Base-by-base conservation (phyloP, 2,888 invertebrate genomes). In the Lamellibrachia satsuma region DNA sequence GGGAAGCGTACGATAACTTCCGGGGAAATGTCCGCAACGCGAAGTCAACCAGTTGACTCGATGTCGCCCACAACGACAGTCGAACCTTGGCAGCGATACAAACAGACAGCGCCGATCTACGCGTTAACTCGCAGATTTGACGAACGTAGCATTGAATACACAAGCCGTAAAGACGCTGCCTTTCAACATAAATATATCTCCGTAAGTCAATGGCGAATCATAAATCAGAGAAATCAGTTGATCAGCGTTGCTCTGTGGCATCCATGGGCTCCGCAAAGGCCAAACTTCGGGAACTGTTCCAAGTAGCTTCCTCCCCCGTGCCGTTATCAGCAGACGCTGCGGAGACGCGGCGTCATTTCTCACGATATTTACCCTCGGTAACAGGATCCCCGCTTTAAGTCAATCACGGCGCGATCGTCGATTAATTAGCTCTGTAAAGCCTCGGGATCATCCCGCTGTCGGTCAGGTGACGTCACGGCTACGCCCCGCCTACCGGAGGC, bases 301-400 rank as follows among this genome's bases (percentile, higher is more conserved):
- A 75, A 75, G 75, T 75, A 15, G 75, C 75, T 22, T 15, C 75
- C 75, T 75, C 75, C 75, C 39, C n/a, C 75, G 75, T 22, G 75
- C 75, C 15, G 75, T 75, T n/a, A 22, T 75, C 75, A 75, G n/a
- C 75, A 75, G 22, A 75, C 2, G 75, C 75, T 75, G 75, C 75
- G 22, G 75, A 22, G 75, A 75, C 22, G 75, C 75, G 22, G 75
- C 75, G 22, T 75, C 75, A 75, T 75, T 75, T 75, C 75, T 75
- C 75, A 75, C 75, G 75, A 75, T 75, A 75, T 75, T 75, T 75
- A 75, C 75, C 75, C 75, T 75, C 75, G 75, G 22, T 75, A 22
- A 75, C 22, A n/a, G 75, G 75, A 75, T 75, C 75, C 75, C 15
- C 75, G 75, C 75, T 75, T 75, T 75, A 75, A 75, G 75, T 75